Base-by-base conservation (phyloP, 92 coral and sea anemone genomes). In the Actinostola sp. region DNA sequence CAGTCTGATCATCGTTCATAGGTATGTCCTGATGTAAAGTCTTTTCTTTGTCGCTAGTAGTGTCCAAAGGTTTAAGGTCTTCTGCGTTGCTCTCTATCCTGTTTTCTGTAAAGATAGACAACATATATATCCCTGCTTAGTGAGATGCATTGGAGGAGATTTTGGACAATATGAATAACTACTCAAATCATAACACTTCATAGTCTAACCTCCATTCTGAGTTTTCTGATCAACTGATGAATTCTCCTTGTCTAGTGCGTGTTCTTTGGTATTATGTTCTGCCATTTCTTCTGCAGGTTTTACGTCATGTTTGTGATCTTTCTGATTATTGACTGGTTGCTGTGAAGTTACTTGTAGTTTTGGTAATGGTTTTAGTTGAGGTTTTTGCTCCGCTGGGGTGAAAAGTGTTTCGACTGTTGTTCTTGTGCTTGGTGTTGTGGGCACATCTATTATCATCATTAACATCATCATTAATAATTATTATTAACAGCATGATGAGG, bases 1-100 rank as follows among this genome's bases (percentile, higher is more conserved):
- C 89, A 8, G 81, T 72, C n/a, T 73, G 35, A 69, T 86, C 92
- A 36, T 86, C 78, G 11, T 60, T 43, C 15, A 80, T 43, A 11
- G 73, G 79, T 63, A 60, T 56, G 62, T 63, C 79, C 75, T 12
- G 72, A 57, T 15, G 60, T 71, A 28, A 64, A 34, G 81, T 66
- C 50, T 26, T 51, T 52, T 70, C 77, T 12, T 55, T 58, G 50
- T 55, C 32, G 20, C 51, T 25, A 5, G 43, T 26, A 11, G 50
- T 20, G 15, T 70, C 75, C 32, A 70, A 21, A 26, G 54, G 66
- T 36, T 36, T 62, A 9, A 25, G 32, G 7, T 53, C 25, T 53
- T 68, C 61, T 33, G 46, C 8, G 10, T 19, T 55, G 19, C 74
- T 50, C 19, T 55, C 48, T n/a, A 52, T 68, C 33, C 32, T 50